Percentiles rank a stretch among this genome's conserved stretches.
Conservation (phyloP, 2,888 invertebrate species). For the Adineta ricciae region DNA sequence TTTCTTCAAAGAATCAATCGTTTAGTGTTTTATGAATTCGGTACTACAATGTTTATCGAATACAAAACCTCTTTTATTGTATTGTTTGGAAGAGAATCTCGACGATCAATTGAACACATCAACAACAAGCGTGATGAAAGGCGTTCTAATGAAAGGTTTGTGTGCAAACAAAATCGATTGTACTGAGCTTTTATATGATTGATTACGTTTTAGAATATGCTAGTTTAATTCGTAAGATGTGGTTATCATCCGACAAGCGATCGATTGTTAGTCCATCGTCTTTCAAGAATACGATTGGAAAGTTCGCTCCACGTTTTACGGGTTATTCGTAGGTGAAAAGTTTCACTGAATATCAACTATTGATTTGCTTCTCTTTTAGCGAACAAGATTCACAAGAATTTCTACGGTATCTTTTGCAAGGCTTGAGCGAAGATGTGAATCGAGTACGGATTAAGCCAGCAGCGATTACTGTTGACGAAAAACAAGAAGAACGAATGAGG, state of each 20-base stretch:
- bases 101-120: constrained; percentile 62
- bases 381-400: constrained; percentile 57
- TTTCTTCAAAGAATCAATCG: not conserved
- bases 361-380: constrained; percentile 53
- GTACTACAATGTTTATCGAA: constrained; percentile 76
- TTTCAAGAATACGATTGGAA: constrained; percentile 48
- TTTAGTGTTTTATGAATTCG: constrained; percentile 73
- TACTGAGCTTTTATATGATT: not conserved
- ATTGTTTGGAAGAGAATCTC: constrained; percentile 61
- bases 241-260: constrained; percentile 39
- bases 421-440: constrained; percentile 73
- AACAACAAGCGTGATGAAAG: constrained; percentile 68
- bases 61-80: constrained; percentile 67
- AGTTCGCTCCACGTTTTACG: constrained; percentile 80
- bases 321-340: constrained; percentile 56
- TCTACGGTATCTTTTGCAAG: constrained; percentile 73
- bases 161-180: not conserved
- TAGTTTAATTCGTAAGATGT: constrained; percentile 46
- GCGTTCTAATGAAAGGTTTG: constrained; percentile 42
- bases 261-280: constrained; percentile 42
- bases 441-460: constrained; percentile 44
- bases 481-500: constrained; percentile 39
- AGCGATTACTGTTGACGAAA: constrained; percentile 38
- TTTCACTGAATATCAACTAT: not conserved
- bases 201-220: constrained; percentile 56